Evolutionary conservation across 1,140 invertebrate species (phyloP).

Genomic region (fruit fly (Drosophila melanogaster)): DNA sequence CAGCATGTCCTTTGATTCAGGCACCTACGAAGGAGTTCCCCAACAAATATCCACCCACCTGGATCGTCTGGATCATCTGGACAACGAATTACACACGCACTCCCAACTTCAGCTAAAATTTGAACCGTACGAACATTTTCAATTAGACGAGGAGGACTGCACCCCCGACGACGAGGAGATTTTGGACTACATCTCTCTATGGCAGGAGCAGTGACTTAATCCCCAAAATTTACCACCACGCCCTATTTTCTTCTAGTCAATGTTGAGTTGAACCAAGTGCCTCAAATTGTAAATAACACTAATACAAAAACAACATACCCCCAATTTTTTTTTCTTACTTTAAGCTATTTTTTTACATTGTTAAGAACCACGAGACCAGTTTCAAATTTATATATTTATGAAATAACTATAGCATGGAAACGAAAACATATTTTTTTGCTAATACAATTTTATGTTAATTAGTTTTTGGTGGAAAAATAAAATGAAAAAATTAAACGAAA

Average conservation of each 20-base stretch:
- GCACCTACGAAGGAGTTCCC: slow-evolving; percentile 81
- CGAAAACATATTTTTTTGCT: not conserved
- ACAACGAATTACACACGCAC: slow-evolving; percentile 5
- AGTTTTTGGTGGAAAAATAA: slow-evolving; percentile 48
- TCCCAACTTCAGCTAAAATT: slow-evolving; percentile 85
- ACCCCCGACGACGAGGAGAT: slow-evolving; percentile 96
- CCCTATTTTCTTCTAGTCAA: slow-evolving; percentile 74
- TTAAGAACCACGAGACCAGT: slow-evolving; percentile 54
- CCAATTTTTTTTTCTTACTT: slow-evolving; percentile 42
- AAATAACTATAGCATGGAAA: not conserved
- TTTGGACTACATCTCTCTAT: slow-evolving; percentile 94
- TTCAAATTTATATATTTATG: slow-evolving; percentile 26
- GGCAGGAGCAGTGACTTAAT: slow-evolving; percentile 88
- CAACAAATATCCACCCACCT: slow-evolving; percentile 57
- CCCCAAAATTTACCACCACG: not conserved
- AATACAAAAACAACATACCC: slow-evolving; percentile 2
- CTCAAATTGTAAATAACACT: slow-evolving; percentile 70
- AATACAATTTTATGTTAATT: slow-evolving; percentile 47
- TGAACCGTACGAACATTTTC: slow-evolving; percentile 90
- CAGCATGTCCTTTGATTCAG: slow-evolving; percentile 87
- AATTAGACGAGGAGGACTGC: slow-evolving; percentile 87
- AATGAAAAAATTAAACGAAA: slow-evolving; percentile 11
- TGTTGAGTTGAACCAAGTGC: slow-evolving; percentile 69
- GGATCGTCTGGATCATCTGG: slow-evolving; percentile 18
- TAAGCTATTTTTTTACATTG: slow-evolving; percentile 37